Evolutionary conservation across 2,113 vertebrate species (phyloP).

Genomic region (Diphyllodes magnificus): DNA sequence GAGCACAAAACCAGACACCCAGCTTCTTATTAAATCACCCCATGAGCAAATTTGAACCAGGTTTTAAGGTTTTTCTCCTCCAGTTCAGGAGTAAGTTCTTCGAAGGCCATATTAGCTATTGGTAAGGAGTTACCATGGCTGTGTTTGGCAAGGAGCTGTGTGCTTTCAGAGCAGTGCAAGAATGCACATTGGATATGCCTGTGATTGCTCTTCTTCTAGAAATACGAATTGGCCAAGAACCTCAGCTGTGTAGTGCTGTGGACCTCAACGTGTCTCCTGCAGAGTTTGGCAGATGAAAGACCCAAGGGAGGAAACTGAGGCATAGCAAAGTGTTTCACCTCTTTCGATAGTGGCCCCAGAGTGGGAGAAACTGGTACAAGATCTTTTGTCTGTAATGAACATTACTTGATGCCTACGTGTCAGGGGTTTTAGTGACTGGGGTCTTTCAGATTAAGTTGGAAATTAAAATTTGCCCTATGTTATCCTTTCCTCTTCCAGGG

Average conservation of each 20-base stretch:
- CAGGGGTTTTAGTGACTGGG: rapidly evolving
- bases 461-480: background rate
- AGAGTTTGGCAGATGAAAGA: background rate
- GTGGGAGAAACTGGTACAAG: background rate
- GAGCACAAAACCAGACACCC: background rate
- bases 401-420: background rate
- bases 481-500: background rate
- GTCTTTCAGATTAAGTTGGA: background rate
- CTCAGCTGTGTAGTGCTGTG: background rate
- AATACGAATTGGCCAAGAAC: background rate
- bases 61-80: background rate
- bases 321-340: background rate
- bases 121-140: background rate
- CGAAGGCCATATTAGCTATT: background rate
- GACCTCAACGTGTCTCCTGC: background rate
- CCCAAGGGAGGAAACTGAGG: background rate
- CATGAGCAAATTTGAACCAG: background rate
- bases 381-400: background rate
- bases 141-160: background rate
- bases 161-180: background rate
- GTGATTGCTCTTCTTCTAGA: background rate
- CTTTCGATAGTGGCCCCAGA: background rate
- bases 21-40: background rate
- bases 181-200: background rate
- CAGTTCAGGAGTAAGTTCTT: background rate